Base-by-base conservation (phyloP, 2,797 vertebrate genomes). In the Syngnathus acus region DNA sequence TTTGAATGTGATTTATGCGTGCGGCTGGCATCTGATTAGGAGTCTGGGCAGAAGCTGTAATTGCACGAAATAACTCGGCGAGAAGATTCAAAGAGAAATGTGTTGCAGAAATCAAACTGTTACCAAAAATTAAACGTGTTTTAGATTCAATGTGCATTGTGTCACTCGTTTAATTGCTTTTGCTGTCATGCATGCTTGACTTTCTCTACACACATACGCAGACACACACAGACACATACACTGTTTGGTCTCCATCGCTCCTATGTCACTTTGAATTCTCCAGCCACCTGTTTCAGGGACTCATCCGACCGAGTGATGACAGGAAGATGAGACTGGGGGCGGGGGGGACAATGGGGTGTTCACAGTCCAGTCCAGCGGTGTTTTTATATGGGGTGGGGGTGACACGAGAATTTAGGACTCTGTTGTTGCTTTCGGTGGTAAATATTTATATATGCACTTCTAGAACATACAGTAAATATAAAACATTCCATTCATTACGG, bases 211-310 rank as follows among this genome's bases (percentile, higher is more conserved):
- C 26, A 17, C 66, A 37, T 37, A 42, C 45, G 38, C 55, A 48
- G 42, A 71, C 73, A 72, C 64, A 69, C 55, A 23, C 64, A 51
- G 39, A 40, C 47, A 23, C 62, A 51, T 43, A 74, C 75, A 74
- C 65, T 67, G 81, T 78, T 78, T 69, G 68, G 72, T 81, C 74
- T 72, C 70, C 65, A 70, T 82, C 80, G 75, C 82, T 79, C 74
- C 69, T 74, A 71, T 82, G 82, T 80, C 78, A 73, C 80, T 79
- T 76, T 76, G 74, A 83, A 86, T 84, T 88, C 81, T 82, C 51
- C 4, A 68, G 79, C 84, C 86, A 91, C 88, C 88, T 89, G 87
- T 89, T 87, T 84, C 76, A 66, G 37, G 47, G 84, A 74, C 82
- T 88, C 85, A 83, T 86, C 77, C 76, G 72, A 71, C 57, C 69